These are phyloP conservation scores for Petaurus breviceps DNA, from an alignment of 2,113 vertebrate species.

Conservation along the genomic window DNA sequence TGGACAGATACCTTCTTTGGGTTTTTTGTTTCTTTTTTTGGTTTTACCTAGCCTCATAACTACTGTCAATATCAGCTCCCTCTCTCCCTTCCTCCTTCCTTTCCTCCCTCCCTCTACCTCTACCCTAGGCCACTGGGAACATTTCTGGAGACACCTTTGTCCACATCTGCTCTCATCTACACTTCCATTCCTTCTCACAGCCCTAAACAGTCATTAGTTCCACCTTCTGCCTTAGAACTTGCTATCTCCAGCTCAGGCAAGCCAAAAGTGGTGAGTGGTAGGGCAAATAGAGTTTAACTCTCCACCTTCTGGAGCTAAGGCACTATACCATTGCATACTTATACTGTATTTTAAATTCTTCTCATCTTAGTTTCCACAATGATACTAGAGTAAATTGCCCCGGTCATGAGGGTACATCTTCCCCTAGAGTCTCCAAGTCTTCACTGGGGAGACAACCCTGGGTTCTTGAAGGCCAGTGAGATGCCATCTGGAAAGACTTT, in stretches of 20 bases:
- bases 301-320: constrained; percentile 1
- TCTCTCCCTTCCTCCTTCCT: background rate
- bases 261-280: background rate
- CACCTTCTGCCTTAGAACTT: background rate
- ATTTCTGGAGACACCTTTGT: constrained; percentile 13
- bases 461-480: background rate
- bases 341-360: background rate
- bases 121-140: constrained; percentile 30
- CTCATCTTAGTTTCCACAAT: background rate
- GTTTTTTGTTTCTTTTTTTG: constrained; percentile 40
- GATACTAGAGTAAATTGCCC: background rate
- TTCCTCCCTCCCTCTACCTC: background rate
- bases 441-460: background rate
- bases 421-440: background rate
- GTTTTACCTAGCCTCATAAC: constrained; percentile 28
- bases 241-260: background rate
- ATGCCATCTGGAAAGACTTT: background rate
- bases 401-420: background rate
- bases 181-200: constrained; percentile 1
- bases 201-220: background rate
- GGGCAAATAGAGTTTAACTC: background rate
- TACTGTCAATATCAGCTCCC: constrained; percentile 7
- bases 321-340: background rate
- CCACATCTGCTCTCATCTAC: background rate
- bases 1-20: constrained; percentile 30